Evolutionary conservation across 2,113 vertebrate species (phyloP).

Genomic region (Nothocercus julius): DNA sequence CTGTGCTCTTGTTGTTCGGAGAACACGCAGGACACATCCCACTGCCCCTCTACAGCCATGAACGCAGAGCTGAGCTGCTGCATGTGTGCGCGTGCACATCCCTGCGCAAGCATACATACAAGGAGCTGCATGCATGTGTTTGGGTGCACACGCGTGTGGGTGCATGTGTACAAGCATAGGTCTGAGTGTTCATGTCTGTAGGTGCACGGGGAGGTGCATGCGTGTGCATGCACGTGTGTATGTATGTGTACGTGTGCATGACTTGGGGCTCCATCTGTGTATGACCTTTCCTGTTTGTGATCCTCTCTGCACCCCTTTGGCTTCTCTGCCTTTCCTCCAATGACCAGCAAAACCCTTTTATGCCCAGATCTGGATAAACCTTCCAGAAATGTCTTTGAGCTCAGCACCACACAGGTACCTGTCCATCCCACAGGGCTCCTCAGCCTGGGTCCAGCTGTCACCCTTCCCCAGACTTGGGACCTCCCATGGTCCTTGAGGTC

Average conservation of each 20-base stretch:
- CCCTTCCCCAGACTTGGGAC: not conserved
- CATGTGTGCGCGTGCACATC: not conserved
- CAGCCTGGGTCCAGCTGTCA: not conserved
- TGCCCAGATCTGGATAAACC: not conserved
- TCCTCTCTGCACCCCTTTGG: not conserved
- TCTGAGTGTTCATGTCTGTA: too few species aligned
- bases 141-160: accelerated
- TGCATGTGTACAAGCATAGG: too few species aligned
- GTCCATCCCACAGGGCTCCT: too few species aligned
- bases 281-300: too few species aligned
- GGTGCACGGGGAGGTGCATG: too few species aligned
- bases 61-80: accelerated
- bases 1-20: accelerated
- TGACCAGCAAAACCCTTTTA: not conserved
- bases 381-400: not conserved
- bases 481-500: too few species aligned
- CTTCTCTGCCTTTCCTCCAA: not conserved
- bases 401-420: not conserved
- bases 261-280: too few species aligned
- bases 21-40: accelerated
- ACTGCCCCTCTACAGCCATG: accelerated
- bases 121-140: not conserved
- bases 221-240: too few species aligned
- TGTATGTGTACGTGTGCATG: too few species aligned
- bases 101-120: not conserved